A percentile compares a stretch with the other conserved stretches of the same genome.
phyloP scores from a whole-genome alignment of 2,113 vertebrate genomes.

The Lethenteron reissneri region DNA sequence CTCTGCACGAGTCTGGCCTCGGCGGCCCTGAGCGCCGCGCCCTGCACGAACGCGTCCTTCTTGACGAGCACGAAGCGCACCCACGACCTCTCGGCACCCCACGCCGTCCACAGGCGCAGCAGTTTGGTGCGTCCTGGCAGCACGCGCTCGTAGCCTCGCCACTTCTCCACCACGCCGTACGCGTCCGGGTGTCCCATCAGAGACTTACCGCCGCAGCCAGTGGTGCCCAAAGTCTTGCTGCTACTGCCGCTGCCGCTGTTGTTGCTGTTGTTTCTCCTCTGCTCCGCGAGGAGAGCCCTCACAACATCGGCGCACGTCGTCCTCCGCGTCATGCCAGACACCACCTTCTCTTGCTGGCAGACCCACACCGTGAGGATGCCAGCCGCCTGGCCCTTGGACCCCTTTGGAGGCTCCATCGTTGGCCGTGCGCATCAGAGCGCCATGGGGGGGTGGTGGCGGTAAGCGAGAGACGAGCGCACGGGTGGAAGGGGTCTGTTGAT shows the following conservation, averaged over 20 bases:
- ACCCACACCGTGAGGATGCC: constrained; percentile 50
- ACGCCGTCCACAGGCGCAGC: constrained; percentile 64
- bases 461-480: too few relatives aligned
- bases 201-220: constrained; percentile 37
- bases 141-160: constrained; percentile 63
- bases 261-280: constrained; percentile 14
- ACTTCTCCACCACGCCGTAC: constrained; percentile 72
- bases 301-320: constrained; percentile 67
- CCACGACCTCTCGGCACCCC: constrained; percentile 61
- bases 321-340: constrained; percentile 67
- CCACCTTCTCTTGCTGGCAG: constrained; percentile 68
- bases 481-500: too few relatives aligned
- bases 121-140: constrained; percentile 69
- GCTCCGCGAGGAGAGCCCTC: constrained; percentile 67
- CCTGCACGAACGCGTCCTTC: constrained; percentile 42
- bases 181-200: constrained; percentile 50
- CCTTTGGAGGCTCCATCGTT: neutral
- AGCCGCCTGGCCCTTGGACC: neutral
- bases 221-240: constrained; percentile 12
- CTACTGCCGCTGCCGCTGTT: too few relatives aligned
- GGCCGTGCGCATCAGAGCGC: too few relatives aligned
- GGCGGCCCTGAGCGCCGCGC: constrained; percentile 31
- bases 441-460: too few relatives aligned
- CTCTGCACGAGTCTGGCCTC: constrained; percentile 24
- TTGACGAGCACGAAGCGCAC: constrained; percentile 61